These are phyloP conservation scores for Ascaphus truei DNA, from an alignment of 2,113 vertebrate species.

Conservation along the genomic window DNA sequence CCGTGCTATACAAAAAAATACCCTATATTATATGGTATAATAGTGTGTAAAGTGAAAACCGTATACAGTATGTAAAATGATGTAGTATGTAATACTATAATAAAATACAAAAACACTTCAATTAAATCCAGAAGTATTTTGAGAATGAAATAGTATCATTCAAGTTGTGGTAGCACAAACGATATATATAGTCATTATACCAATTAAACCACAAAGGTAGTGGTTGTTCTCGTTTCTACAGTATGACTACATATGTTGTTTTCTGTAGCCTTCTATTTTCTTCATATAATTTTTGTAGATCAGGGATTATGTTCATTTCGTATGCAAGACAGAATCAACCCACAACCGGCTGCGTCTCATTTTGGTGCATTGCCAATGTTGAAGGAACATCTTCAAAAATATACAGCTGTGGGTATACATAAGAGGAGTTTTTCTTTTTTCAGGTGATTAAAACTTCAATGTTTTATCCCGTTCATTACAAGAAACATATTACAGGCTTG, in stretches of 20 bases:
- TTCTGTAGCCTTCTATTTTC: background rate
- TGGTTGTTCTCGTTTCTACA: conserved; percentile 4
- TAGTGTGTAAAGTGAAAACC: too few relatives aligned
- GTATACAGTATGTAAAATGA: too few relatives aligned
- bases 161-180: too few relatives aligned
- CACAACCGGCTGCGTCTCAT: conserved; percentile 6
- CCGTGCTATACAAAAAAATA: too few relatives aligned
- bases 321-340: background rate
- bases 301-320: conserved; percentile 24
- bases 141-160: too few relatives aligned
- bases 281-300: conserved; percentile 4
- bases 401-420: background rate
- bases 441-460: background rate
- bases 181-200: conserved; percentile 42
- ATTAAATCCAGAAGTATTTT: too few relatives aligned
- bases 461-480: conserved; percentile 23
- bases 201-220: background rate
- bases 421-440: conserved; percentile 3
- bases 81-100: too few relatives aligned
- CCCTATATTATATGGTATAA: too few relatives aligned
- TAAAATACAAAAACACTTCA: too few relatives aligned
- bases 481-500: conserved; percentile 3
- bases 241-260: too few relatives aligned
- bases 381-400: background rate
- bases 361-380: background rate